A percentile compares a stretch with the other conserved stretches of the same genome.
Evolutionary conservation across 2,797 vertebrate species (phyloP).

Genomic region (Discoglossus pictus): DNA sequence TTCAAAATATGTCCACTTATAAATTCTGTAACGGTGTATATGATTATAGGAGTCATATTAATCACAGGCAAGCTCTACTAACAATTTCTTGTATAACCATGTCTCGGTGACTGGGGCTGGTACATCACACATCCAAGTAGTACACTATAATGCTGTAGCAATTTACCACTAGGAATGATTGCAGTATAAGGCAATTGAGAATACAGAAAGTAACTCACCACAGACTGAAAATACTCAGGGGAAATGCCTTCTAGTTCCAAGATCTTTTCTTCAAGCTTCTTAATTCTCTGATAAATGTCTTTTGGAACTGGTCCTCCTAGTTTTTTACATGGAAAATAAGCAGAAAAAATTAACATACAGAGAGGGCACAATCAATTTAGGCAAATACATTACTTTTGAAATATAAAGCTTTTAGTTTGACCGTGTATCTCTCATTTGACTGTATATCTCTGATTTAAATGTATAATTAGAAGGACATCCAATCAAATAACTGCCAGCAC

Average conservation of each 20-base stretch:
- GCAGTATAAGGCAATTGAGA: conserved; percentile 9
- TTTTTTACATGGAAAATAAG: too few relatives aligned
- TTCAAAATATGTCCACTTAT: background rate
- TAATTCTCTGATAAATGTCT: conserved; percentile 93
- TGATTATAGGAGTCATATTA: conserved; percentile 34
- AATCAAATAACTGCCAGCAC: too few relatives aligned
- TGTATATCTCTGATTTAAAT: too few relatives aligned
- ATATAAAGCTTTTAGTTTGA: too few relatives aligned
- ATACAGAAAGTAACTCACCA: conserved; percentile 75
- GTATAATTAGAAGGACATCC: background rate
- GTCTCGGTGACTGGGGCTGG: conserved; percentile 1
- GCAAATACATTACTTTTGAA: too few relatives aligned
- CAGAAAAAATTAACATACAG: too few relatives aligned
- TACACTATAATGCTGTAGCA: conserved; percentile 53
- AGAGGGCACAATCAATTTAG: too few relatives aligned
- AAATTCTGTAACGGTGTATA: background rate
- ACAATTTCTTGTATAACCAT: conserved; percentile 23
- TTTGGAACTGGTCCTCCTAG: conserved; percentile 88
- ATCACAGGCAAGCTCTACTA: conserved; percentile 25
- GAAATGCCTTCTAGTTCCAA: conserved; percentile 97
- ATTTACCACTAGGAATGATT: conserved; percentile 29
- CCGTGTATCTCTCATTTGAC: too few relatives aligned
- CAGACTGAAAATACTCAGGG: conserved; percentile 94
- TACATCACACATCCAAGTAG: conserved; percentile 64
- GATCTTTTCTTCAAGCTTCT: conserved; percentile 96